These are phyloP conservation scores for Agrotis puta DNA, from an alignment of 2,888 invertebrate species.

Conservation along the genomic window DNA sequence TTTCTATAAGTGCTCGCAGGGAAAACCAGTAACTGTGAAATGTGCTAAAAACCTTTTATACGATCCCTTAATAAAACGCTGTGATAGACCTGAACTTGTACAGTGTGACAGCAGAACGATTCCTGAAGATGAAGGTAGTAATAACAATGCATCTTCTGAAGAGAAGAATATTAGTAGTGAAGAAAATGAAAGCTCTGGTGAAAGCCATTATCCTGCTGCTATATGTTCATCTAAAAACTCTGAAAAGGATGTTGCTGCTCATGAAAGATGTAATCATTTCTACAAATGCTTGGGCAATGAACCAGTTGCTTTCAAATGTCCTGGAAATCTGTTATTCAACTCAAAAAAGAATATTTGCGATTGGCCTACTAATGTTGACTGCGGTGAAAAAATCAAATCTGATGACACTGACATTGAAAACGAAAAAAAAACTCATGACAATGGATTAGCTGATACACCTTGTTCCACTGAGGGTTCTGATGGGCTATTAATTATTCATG, in stretches of 20 bases:
- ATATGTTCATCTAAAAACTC: constrained; percentile 66
- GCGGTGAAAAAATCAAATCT: constrained; percentile 57
- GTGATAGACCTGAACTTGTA: constrained; percentile 67
- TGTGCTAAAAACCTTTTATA: constrained; percentile 63
- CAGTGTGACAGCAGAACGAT: constrained; percentile 64
- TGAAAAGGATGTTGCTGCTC: constrained; percentile 64
- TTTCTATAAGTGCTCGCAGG: constrained; percentile 65
- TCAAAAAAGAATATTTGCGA: constrained; percentile 60
- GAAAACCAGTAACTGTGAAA: constrained; percentile 55
- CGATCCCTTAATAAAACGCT: constrained; percentile 61
- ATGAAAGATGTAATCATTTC: constrained; percentile 73
- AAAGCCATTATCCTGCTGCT: constrained; percentile 4
- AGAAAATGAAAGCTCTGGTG: constrained; percentile 21
- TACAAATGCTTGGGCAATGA: constrained; percentile 67
- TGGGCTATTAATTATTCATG: constrained; percentile 70
- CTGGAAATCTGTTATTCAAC: constrained; percentile 64
- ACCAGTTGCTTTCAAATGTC: constrained; percentile 65
- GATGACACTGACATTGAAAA: constrained; percentile 19
- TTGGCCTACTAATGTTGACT: constrained; percentile 65
- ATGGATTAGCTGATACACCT: constrained; percentile 61
- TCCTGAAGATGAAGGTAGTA: constrained; percentile 18
- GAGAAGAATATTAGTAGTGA: constrained; percentile 10
- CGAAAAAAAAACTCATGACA: constrained; percentile 51
- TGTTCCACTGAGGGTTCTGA: constrained; percentile 69
- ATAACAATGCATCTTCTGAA: background rate